Base-by-base conservation (phyloP, 2,888 invertebrate species). In the Pollenia griseotomentosa region DNA sequence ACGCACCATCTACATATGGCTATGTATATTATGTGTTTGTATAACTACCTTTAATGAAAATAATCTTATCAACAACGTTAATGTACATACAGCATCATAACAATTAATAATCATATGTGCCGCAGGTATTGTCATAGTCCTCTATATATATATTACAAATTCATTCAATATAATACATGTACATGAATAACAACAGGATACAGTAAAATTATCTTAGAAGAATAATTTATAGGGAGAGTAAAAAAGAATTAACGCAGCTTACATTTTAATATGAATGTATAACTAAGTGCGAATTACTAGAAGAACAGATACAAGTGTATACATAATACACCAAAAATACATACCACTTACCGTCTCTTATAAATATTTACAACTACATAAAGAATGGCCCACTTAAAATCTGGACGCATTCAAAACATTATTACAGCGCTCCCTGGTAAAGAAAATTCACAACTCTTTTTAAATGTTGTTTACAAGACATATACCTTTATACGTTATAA, bases 151-250 rank as follows among this genome's bases (percentile, higher is more conserved):
- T 23, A 10, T 51, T 19, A 63, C 80, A 80, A 33, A 68, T 40
- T 53, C 4, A 61, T 33, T 44, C 14, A 55, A 53, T 42, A 61
- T 7, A 16, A 42, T 63, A 57, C 16, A 46, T 0, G 23, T 3
- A 75, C 19, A 63, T 19, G 14, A 46, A 57, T 40, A 51, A 51
- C 10, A 73, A 79, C 23, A 65, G 77, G 65, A 83, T 71, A 48
- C 40, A 42, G 19, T 19, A 63, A 48, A 65, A 71, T 77, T 71
- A 63, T 83, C 57, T 78, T 9, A 48, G 48, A 65, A 71, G 71
- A 42, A 46, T 33, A 57, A 33, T 6, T 2, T 33, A 33, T 48
- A 4, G 23, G 16, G 59, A 33, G 40, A 12, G 14, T 33, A 46
- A 40, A n/a, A 78, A 46, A 40, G 46, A 66, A 48, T 8, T 14